phyloP scores from a whole-genome alignment of 1,140 invertebrate species.

The Theocolax elegans region DNA sequence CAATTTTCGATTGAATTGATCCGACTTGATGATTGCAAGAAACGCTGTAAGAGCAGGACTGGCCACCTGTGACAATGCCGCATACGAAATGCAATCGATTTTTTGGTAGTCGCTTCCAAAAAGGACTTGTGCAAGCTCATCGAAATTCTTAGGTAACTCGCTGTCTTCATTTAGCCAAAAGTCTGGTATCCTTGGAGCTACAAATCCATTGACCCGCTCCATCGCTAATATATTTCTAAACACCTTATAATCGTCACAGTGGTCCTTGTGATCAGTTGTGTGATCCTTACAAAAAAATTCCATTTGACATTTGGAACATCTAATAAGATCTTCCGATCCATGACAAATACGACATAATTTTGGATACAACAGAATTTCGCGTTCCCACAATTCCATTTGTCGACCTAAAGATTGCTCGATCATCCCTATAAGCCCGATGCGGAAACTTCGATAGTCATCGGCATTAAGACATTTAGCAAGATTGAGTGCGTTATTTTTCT shows the following conservation, averaged over 20 bases:
- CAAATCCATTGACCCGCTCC: constrained; percentile 64
- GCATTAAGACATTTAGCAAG: constrained; percentile 68
- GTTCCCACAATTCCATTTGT: constrained; percentile 72
- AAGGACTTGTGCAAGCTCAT: constrained; percentile 65
- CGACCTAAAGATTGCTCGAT: constrained; percentile 71
- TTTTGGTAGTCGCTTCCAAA: constrained; percentile 63
- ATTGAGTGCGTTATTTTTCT: constrained; percentile 57
- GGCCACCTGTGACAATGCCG: constrained; percentile 73
- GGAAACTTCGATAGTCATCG: constrained; percentile 71
- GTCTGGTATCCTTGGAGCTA: constrained; percentile 70
- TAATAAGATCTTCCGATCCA: constrained; percentile 65
- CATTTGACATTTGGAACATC: constrained; percentile 71
- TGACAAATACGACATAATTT: constrained; percentile 69
- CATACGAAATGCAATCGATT: constrained; percentile 73
- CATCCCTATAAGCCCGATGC: constrained; percentile 72
- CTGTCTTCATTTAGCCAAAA: constrained; percentile 52
- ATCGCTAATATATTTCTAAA: constrained; percentile 54
- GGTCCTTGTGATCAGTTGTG: constrained; percentile 51
- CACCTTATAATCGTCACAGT: constrained; percentile 60
- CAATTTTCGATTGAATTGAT: too few species aligned
- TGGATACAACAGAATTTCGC: constrained; percentile 76
- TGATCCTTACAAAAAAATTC: constrained; percentile 57
- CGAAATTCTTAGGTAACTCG: constrained; percentile 65
- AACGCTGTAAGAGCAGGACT: constrained; percentile 74
- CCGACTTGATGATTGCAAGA: constrained; percentile 58